Evolutionary conservation across 2,113 vertebrate species (phyloP), one percentile per base, ranked within the genome.

Genomic region (Sander lucioperca): DNA sequence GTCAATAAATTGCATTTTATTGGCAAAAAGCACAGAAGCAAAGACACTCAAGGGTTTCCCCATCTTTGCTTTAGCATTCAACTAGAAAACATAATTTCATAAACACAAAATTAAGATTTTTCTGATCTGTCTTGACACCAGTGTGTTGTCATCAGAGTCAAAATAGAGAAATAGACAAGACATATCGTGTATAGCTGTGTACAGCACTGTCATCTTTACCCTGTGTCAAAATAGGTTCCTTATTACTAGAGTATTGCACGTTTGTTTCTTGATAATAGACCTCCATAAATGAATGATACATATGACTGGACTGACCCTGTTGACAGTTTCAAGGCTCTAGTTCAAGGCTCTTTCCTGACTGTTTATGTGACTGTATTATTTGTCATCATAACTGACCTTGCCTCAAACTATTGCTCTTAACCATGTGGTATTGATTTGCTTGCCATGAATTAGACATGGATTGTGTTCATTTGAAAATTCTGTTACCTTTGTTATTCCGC

Each of bases 401-500:
- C 83, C 71, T 79, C 65, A 33, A 65, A 63, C 70, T 75, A 45
- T n/a, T 57, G 47, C 45, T 85, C 70, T 75, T 66, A 57, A 67
- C 54, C 67, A 23, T 5, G 27, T 33, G n/a, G 3, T 74, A 74
- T 74, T 74, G 78, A 76, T 79, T 67, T 43, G 18, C 43, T 57
- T 50, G 65, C 15, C 12, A 50, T 66, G 33, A 74, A 65, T 78
- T 19, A 62, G 7, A 57, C 39, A 48, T 79, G 2, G 43, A 45
- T 53, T 51, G 27, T 51, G 50, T 54, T 6, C 18, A 1, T 81
- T 72, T n/a, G 30, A 2, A 67, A 30, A 68, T 74, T n/a, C 4
- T 23, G 23, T 67, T 68, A 54, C 25, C 58, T 56, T 25, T 67
- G 92, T 95, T 91, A 58, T 92, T 94, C 93, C 84, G 10, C 94